Percentiles rank a stretch among this genome's conserved stretches.
Conservation (phyloP, 2,888 invertebrate species). For the Camponotus fellah region DNA sequence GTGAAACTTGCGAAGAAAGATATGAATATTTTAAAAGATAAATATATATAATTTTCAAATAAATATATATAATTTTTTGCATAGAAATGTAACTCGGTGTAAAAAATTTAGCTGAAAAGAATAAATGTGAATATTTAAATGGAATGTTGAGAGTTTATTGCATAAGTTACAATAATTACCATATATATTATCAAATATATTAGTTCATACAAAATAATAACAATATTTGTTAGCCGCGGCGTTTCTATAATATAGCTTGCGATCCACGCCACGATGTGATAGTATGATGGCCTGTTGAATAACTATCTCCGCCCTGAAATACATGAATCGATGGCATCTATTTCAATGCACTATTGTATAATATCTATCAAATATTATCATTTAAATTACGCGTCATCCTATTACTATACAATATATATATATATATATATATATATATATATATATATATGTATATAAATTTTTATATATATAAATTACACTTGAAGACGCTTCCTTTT, state of each 20-base stretch:
- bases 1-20: not conserved
- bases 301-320: constrained; percentile 85
- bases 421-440: too few species aligned
- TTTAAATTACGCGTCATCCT: not conserved
- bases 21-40: not conserved
- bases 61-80: constrained; percentile 18
- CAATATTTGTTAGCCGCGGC: constrained; percentile 80
- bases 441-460: not conserved
- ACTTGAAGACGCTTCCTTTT: not conserved
- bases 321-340: constrained; percentile 13
- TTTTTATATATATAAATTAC: not conserved
- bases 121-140: constrained; percentile 13
- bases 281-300: constrained; percentile 87
- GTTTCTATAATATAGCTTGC: constrained; percentile 86
- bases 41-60: not conserved
- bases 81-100: not conserved
- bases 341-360: not conserved
- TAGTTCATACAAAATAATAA: constrained; percentile 79
- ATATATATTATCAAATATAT: constrained; percentile 80
- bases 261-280: constrained; percentile 88
- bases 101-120: not conserved
- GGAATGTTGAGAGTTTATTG: constrained; percentile 71
- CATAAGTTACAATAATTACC: constrained; percentile 83
- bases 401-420: not conserved
- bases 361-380: not conserved